Percentiles rank a stretch among this genome's conserved stretches.
Conservation (phyloP, 2,113 vertebrate genomes). For the Smithornis capensis region DNA sequence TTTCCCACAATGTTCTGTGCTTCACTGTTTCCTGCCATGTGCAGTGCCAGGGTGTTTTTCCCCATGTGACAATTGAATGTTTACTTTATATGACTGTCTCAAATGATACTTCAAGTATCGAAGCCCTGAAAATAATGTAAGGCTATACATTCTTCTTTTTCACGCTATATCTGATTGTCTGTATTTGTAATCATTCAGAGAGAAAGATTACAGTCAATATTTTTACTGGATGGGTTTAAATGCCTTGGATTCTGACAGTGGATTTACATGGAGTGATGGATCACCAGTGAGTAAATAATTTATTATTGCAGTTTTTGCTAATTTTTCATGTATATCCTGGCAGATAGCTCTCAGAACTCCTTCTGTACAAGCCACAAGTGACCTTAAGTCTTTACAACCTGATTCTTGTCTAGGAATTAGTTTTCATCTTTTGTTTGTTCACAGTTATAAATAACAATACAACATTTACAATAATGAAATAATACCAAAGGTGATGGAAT, state of each 20-base stretch:
- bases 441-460: neutral
- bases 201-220: neutral
- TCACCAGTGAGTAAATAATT: conserved; percentile 80
- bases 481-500: neutral
- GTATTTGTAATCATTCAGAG: conserved; percentile 10
- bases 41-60: neutral
- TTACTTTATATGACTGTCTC: neutral
- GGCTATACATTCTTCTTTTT: neutral
- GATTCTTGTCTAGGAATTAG: neutral
- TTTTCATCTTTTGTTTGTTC: neutral
- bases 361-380: neutral
- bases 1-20: neutral
- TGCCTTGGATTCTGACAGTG: conserved; percentile 71
- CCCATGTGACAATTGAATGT: neutral
- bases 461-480: neutral
- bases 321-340: neutral
- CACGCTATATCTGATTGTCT: neutral
- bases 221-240: conserved; percentile 88
- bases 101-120: neutral
- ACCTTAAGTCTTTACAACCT: neutral
- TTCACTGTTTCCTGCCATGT: neutral
- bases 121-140: neutral
- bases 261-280: conserved; percentile 88
- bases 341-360: neutral
- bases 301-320: neutral